Evolutionary conservation across 30 jellyfish, hydroid and myxozoan genomes (phyloP), one percentile per base, ranked within the genome.

Genomic region (Hydra vulgaris): DNA sequence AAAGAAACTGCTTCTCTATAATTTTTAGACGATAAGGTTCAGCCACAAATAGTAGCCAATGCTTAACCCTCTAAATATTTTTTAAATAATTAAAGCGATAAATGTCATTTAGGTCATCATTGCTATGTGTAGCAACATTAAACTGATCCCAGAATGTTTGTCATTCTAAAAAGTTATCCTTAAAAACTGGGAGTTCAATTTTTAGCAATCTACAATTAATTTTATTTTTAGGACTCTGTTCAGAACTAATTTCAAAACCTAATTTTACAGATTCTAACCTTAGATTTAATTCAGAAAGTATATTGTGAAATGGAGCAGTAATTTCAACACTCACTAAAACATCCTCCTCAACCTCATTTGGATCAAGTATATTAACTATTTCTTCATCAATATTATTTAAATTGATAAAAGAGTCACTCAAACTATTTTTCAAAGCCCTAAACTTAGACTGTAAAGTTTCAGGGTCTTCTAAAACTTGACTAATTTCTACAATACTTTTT

Each of bases 41-140:
- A 27, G 18, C 85, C 84, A 27, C 7, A 21, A 17, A 78, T 56
- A 0, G 82, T 70, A n/a, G n/a, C 82, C n/a, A 26, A 27, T 15
- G 85, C 85, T 56, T 56, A 52, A 22, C 81, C 18, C 24, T 18
- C 18, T 52, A 18, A 54, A 21, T 7, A 17, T 56, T 24, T 24
- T 67, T 23, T 21, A 78, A 24, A 18, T 53, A 27, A 52, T 52
- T 56, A 4, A 21, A 78, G n/a, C n/a, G n/a, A n/a, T 78, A 81
- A 18, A 78, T 67, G 61, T n/a, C n/a, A n/a, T n/a, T n/a, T 78
- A 78, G 26, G 23, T 22, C 26, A 15, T 18, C 85, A 78, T 78
- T 3, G 16, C 25, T 20, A 78, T 54, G 1, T 7, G 23, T 78
- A 17, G 82, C 18, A 1, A 70, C 21, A 17, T 16, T 19, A 24